Conservation (phyloP, 2,797 vertebrate genomes). For the Chiloscyllium punctatum region DNA sequence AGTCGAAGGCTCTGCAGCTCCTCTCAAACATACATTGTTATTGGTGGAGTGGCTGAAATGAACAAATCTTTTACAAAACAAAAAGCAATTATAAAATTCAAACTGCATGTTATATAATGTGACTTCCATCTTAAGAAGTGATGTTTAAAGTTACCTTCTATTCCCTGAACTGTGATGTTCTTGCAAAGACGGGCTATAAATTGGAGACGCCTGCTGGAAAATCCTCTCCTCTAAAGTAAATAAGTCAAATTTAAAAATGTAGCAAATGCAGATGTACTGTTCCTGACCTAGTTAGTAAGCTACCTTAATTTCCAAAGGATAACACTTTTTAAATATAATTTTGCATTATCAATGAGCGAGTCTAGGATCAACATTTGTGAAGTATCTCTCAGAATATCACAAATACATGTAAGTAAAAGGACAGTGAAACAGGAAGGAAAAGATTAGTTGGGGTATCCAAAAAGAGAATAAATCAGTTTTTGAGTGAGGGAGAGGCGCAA, state of each 20-base stretch:
- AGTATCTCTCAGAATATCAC: no score
- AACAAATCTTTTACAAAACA: neutral
- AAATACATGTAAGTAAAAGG: neutral
- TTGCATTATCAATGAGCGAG: neutral
- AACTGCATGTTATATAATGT: neutral
- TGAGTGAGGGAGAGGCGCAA: neutral
- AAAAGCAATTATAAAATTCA: neutral
- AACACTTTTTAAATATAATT: neutral
- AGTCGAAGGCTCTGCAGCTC: slow-evolving; percentile 12
- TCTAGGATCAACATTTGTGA: neutral
- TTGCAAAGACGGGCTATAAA: neutral
- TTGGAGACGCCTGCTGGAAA: neutral
- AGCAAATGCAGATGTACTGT: neutral
- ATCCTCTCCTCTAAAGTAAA: neutral
- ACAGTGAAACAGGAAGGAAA: neutral
- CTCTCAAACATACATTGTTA: neutral
- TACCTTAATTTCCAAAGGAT: neutral
- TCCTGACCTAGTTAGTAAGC: neutral
- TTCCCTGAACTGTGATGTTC: neutral
- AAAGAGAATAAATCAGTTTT: neutral
- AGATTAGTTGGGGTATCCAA: neutral
- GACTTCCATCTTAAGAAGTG: neutral
- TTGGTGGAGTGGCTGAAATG: neutral
- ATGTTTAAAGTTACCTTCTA: slow-evolving; percentile 10
- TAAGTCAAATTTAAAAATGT: neutral